Evolutionary conservation across 2,797 vertebrate genomes (phyloP).

Genomic region (Oreortyx pictus): DNA sequence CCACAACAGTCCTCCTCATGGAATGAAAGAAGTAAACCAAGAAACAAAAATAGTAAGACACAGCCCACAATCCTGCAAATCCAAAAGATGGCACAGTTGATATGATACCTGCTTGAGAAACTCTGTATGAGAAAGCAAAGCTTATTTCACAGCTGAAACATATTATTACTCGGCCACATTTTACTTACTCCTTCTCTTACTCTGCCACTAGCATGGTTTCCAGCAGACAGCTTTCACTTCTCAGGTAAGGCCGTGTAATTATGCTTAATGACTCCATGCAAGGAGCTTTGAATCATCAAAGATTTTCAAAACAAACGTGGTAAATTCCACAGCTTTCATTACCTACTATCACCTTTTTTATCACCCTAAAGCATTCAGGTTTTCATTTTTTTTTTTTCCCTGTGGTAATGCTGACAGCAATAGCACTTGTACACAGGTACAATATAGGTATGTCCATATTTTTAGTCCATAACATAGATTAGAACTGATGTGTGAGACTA

Average conservation of each 20-base stretch:
- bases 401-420: too few species aligned
- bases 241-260: background rate
- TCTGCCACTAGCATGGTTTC: background rate
- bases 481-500: background rate
- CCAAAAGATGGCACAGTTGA: background rate
- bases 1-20: accelerated
- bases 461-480: too few species aligned
- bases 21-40: background rate
- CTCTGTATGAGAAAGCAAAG: background rate
- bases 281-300: background rate
- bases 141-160: background rate
- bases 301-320: background rate
- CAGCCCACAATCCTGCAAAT: background rate
- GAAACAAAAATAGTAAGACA: background rate
- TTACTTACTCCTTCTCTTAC: background rate
- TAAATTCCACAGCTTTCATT: background rate
- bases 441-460: too few species aligned
- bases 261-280: background rate
- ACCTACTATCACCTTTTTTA: background rate
- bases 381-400: background rate
- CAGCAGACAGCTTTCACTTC: background rate
- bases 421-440: too few species aligned
- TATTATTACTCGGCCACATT: background rate
- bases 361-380: background rate
- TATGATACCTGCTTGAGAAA: background rate